phyloP scores from a whole-genome alignment of 2,888 invertebrate genomes.

The Oscheius sp. region DNA sequence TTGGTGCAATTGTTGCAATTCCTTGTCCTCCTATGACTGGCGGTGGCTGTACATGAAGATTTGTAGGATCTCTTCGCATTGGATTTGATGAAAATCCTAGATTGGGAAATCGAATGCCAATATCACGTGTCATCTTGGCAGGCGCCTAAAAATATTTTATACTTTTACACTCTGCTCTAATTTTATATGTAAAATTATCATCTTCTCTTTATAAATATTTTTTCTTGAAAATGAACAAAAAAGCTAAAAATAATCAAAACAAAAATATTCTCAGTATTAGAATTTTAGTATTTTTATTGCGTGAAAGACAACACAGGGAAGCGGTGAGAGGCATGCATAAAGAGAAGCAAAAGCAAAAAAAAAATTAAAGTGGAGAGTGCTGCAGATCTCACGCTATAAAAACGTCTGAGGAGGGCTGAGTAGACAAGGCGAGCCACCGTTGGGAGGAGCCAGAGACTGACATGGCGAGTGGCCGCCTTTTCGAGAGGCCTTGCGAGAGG shows the following conservation, averaged over 20 bases:
- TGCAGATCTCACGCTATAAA: conserved; percentile 23
- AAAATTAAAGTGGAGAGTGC: not conserved
- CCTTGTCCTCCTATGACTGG: too few species aligned
- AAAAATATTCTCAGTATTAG: not conserved
- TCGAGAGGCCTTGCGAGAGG: conserved; percentile 36
- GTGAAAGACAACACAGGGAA: conserved; percentile 6
- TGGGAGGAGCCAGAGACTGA: conserved; percentile 18
- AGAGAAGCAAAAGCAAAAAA: conserved; percentile 2
- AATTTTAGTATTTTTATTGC: too few species aligned
- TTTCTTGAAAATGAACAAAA: not conserved
- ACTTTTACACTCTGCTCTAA: too few species aligned
- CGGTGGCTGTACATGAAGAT: conserved; percentile 23
- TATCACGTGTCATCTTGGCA: conserved; percentile 48
- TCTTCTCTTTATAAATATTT: not conserved
- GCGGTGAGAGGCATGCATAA: conserved; percentile 13
- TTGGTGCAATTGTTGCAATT: not conserved
- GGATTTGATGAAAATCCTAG: conserved; percentile 43
- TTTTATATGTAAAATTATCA: too few species aligned
- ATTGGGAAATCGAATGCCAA: conserved; percentile 55
- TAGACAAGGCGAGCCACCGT: conserved; percentile 31
- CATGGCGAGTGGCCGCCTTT: conserved; percentile 27
- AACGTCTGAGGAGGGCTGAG: conserved; percentile 32
- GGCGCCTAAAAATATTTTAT: conserved; percentile 54
- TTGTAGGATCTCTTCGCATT: conserved; percentile 18
- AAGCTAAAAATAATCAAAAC: not conserved